phyloP scores from a whole-genome alignment of 2,113 vertebrate species.

The Columba livia region DNA sequence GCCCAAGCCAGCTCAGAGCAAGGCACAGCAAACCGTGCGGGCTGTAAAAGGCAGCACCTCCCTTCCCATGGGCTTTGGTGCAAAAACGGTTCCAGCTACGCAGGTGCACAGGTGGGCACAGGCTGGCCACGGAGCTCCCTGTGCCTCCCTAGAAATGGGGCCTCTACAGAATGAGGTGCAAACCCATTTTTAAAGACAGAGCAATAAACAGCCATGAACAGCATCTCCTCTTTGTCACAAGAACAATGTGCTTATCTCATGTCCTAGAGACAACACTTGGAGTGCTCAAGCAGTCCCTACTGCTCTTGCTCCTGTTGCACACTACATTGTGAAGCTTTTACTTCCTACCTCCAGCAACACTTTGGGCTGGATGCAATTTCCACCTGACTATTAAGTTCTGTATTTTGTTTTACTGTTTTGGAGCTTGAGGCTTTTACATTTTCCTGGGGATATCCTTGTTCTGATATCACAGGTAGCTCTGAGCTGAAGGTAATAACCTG shows the following conservation, averaged over 20 bases:
- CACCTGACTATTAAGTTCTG: background rate
- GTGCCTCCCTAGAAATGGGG: fast-evolving
- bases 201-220: background rate
- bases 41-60: background rate
- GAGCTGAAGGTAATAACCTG: background rate
- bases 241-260: fast-evolving
- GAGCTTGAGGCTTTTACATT: background rate
- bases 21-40: background rate
- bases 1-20: fast-evolving
- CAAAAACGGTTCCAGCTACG: background rate
- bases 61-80: background rate
- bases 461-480: background rate
- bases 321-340: background rate
- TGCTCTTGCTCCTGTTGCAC: background rate
- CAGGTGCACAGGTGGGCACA: fast-evolving
- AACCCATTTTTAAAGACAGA: background rate
- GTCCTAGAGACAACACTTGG: background rate
- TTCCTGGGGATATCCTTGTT: background rate
- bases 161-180: fast-evolving
- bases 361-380: background rate
- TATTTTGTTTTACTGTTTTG: background rate
- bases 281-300: background rate
- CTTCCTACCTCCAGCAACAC: background rate
- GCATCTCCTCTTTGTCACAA: background rate
- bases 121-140: background rate